A percentile compares a stretch with the other conserved stretches of the same genome.
These are phyloP conservation scores for Ophthalmolycus amberensis DNA, from an alignment of 2,113 vertebrate species.

Conservation along the genomic window DNA sequence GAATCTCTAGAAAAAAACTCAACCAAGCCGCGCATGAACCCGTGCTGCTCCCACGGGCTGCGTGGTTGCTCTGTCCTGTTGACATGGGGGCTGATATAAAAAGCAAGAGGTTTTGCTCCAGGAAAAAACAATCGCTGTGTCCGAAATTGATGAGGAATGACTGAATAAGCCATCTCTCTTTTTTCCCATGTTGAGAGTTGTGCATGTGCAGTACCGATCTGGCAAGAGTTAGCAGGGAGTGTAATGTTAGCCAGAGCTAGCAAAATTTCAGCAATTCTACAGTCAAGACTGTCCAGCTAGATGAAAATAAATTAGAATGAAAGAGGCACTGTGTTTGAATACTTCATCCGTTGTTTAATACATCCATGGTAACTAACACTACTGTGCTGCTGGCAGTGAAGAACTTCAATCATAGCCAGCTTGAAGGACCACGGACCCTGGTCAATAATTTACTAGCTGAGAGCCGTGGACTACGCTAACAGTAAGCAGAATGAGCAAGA, in stretches of 20 bases:
- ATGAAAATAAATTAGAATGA: slow-evolving; percentile 6
- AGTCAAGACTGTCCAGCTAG: not conserved
- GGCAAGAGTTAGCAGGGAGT: not conserved
- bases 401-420: slow-evolving; percentile 45
- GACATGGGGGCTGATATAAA: not conserved
- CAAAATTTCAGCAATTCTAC: not conserved
- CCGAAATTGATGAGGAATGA: not conserved
- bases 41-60: not conserved
- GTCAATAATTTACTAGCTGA: slow-evolving; percentile 70
- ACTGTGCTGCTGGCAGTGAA: slow-evolving; percentile 51
- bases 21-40: not conserved
- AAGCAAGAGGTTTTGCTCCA: not conserved
- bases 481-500: slow-evolving; percentile 53
- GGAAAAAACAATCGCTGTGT: not conserved
- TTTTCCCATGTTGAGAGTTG: not conserved
- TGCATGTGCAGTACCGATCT: not conserved
- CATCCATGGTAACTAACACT: slow-evolving; percentile 52
- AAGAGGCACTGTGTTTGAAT: slow-evolving; percentile 37
- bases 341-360: slow-evolving; percentile 48
- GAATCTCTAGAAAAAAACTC: not conserved
- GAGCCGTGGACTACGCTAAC: slow-evolving; percentile 40
- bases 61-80: not conserved
- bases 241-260: not conserved
- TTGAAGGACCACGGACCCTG: slow-evolving; percentile 55
- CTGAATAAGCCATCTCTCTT: not conserved